phyloP scores from a whole-genome alignment of 2,113 vertebrate genomes.

The Lanius ludovicianus region DNA sequence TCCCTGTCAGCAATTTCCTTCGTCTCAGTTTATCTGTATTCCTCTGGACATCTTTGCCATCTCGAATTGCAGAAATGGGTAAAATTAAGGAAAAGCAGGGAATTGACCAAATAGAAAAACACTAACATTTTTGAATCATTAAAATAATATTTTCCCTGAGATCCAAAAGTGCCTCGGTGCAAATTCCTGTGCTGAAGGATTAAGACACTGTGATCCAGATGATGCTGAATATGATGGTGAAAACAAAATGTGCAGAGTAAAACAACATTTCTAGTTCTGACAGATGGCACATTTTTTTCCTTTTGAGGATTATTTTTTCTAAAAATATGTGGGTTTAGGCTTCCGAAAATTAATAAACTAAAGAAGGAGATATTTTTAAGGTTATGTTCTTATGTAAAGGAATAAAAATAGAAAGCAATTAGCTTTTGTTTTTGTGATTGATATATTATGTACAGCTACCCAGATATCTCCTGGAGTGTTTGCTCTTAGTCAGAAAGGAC shows the following conservation, averaged over 20 bases:
- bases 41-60: neutral
- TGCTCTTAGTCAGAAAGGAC: neutral
- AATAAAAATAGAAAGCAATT: neutral
- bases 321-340: neutral
- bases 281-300: slow-evolving; percentile 1
- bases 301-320: neutral
- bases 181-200: neutral
- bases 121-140: neutral
- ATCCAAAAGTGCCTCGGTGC: neutral
- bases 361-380: neutral
- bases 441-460: neutral
- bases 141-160: neutral
- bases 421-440: slow-evolving; percentile 1
- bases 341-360: neutral
- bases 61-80: neutral
- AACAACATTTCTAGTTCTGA: neutral
- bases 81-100: neutral
- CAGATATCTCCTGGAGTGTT: neutral
- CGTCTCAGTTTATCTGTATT: neutral
- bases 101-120: neutral
- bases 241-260: slow-evolving; percentile 27
- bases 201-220: slow-evolving; percentile 23
- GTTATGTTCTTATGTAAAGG: neutral
- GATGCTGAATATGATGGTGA: neutral
- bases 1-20: neutral